Conservation (phyloP, 2,113 vertebrate species). For the Columba livia region DNA sequence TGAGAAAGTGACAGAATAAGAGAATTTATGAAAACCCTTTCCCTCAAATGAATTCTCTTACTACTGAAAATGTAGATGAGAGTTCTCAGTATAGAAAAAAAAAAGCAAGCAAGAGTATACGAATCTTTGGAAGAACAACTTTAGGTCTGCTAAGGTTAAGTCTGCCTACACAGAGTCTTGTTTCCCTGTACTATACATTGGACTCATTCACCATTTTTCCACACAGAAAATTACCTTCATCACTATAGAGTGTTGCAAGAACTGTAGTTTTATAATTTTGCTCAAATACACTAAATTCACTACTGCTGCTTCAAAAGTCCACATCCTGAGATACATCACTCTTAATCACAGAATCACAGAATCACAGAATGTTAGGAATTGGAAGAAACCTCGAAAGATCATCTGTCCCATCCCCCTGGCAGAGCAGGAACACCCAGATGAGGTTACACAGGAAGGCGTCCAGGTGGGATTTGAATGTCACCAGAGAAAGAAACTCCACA, state of each 20-base stretch:
- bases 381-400: no score
- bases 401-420: no score
- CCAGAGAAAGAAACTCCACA: no score
- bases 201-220: background rate
- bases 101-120: background rate
- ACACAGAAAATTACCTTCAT: background rate
- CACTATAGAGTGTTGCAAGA: background rate
- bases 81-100: background rate
- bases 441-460: no score
- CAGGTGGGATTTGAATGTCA: no score
- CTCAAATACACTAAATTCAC: background rate
- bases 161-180: background rate
- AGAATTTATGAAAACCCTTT: background rate
- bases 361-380: background rate
- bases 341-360: background rate
- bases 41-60: background rate
- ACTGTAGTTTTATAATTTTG: background rate
- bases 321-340: background rate
- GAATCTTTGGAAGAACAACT: background rate
- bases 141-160: background rate
- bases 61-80: background rate
- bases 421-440: no score
- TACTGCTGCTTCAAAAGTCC: background rate
- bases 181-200: background rate
- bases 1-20: background rate